These are phyloP conservation scores for Nibea coibor DNA, from an alignment of 2,113 vertebrate species.

Conservation along the genomic window DNA sequence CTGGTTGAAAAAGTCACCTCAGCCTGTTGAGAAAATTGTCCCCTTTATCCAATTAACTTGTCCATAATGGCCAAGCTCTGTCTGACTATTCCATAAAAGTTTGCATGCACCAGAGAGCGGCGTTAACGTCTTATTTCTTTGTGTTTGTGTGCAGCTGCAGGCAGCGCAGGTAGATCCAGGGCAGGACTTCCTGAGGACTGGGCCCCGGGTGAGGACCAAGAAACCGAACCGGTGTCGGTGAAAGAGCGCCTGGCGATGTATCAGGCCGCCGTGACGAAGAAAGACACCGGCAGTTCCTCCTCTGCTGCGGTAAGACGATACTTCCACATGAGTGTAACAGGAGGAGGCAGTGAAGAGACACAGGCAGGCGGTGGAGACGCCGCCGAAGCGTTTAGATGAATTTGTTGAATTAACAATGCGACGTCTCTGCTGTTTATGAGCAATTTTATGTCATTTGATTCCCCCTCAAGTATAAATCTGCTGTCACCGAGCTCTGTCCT, in stretches of 20 bases:
- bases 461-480: neutral
- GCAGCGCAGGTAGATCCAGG: slow-evolving; percentile 57
- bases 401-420: neutral
- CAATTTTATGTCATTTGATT: neutral
- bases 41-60: slow-evolving; percentile 18
- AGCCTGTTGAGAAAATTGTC: slow-evolving; percentile 5
- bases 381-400: neutral
- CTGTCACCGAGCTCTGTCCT: neutral
- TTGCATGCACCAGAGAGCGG: neutral
- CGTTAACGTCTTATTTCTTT: neutral
- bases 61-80: slow-evolving; percentile 27
- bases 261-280: slow-evolving; percentile 90
- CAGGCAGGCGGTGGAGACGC: neutral
- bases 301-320: slow-evolving; percentile 86
- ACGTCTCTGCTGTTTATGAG: neutral
- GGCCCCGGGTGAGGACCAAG: slow-evolving; percentile 58
- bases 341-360: neutral
- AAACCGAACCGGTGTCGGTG: slow-evolving; percentile 86
- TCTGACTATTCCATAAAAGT: neutral
- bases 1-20: neutral
- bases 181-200: slow-evolving; percentile 74
- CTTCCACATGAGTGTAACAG: slow-evolving; percentile 16
- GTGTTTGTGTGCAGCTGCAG: slow-evolving; percentile 76
- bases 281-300: slow-evolving; percentile 78
- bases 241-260: slow-evolving; percentile 94